These are phyloP conservation scores for Notothenia rossii DNA, from an alignment of 2,113 vertebrate genomes.

Conservation along the genomic window DNA sequence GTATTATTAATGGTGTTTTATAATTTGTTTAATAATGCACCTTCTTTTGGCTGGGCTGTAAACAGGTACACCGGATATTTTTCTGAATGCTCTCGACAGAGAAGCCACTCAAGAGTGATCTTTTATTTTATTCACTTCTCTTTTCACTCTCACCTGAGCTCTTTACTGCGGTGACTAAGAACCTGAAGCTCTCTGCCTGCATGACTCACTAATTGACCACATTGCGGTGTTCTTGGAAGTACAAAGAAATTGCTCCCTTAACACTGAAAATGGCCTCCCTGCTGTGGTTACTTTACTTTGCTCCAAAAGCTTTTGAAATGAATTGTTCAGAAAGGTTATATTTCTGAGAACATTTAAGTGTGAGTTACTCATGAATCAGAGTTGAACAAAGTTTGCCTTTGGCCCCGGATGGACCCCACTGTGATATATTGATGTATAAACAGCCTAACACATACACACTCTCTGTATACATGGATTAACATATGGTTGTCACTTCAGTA, in stretches of 20 bases:
- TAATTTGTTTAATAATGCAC: too few species aligned
- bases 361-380: slow-evolving; percentile 55
- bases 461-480: background rate
- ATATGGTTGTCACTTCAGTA: background rate
- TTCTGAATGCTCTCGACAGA: too few species aligned
- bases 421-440: slow-evolving; percentile 6
- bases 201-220: slow-evolving; percentile 53
- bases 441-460: slow-evolving; percentile 16
- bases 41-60: background rate
- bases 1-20: too few species aligned
- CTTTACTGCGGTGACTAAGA: slow-evolving; percentile 35
- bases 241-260: slow-evolving; percentile 54
- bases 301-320: slow-evolving; percentile 25
- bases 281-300: slow-evolving; percentile 44
- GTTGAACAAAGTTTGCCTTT: slow-evolving; percentile 7
- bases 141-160: slow-evolving; percentile 15
- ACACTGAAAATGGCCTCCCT: slow-evolving; percentile 53
- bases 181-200: slow-evolving; percentile 19
- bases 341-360: slow-evolving; percentile 32
- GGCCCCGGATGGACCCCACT: background rate
- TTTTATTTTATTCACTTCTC: slow-evolving; percentile 2
- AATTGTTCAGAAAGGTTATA: background rate
- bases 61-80: background rate
- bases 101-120: background rate
- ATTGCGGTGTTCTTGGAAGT: slow-evolving; percentile 31